phyloP scores from a whole-genome alignment of 2,797 vertebrate species.

The Malacoraja senta region DNA sequence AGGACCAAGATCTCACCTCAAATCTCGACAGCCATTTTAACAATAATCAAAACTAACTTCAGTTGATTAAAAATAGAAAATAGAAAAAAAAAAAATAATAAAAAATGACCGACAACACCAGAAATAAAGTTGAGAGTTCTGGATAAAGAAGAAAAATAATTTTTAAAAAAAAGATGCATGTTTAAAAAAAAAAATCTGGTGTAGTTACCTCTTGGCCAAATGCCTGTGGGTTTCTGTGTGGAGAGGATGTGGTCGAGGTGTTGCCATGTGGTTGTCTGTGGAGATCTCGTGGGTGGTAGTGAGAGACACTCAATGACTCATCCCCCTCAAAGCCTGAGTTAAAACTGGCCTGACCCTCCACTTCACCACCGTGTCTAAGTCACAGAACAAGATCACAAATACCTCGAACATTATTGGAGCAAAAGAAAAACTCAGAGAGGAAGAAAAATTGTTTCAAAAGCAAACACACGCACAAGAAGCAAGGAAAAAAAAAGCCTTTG shows the following conservation, averaged over 20 bases:
- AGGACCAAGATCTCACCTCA: neutral
- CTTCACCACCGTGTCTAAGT: constrained; percentile 63
- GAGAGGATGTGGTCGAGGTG: constrained; percentile 56
- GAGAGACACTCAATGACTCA: constrained; percentile 48
- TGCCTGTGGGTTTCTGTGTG: constrained; percentile 41
- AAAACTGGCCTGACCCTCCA: constrained; percentile 66
- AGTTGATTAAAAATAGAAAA: neutral
- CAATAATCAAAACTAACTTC: neutral
- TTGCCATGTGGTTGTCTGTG: constrained; percentile 58
- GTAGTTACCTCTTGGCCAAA: constrained; percentile 64
- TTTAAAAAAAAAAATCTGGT: constrained; percentile 41
- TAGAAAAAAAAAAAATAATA: neutral
- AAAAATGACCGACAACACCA: constrained; percentile 17
- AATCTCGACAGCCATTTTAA: neutral
- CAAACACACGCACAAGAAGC: neutral
- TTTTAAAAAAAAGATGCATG: constrained; percentile 29
- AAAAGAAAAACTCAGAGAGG: constrained; percentile 40
- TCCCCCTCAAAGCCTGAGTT: constrained; percentile 73
- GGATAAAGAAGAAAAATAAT: constrained; percentile 22
- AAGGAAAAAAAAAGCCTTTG: constrained; percentile 23
- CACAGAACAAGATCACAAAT: constrained; percentile 53
- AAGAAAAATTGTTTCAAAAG: constrained; percentile 34
- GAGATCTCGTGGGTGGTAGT: constrained; percentile 48
- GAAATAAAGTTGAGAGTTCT: constrained; percentile 39
- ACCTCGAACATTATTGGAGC: constrained; percentile 43